Conservation (phyloP, 2,797 vertebrate genomes). For the Anguilla obscura region DNA sequence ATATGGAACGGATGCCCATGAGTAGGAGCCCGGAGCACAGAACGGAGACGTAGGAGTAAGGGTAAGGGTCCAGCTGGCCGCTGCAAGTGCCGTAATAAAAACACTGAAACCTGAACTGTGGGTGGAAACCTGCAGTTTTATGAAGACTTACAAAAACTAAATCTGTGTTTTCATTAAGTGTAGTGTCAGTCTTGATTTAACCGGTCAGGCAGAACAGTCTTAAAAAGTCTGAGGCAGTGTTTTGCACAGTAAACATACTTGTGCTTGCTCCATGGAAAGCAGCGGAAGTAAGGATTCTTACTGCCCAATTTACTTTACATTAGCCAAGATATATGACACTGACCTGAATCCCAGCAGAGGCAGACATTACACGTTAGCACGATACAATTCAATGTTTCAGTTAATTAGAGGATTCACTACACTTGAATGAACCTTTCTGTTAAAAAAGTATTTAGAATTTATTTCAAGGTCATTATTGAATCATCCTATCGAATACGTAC, state of each 20-base stretch:
- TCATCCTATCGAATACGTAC: slow-evolving; percentile 16
- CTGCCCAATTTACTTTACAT: background rate
- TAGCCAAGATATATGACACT: background rate
- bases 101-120: background rate
- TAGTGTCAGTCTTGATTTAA: background rate
- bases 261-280: background rate
- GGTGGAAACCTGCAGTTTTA: background rate
- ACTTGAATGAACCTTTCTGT: slow-evolving; percentile 13
- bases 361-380: background rate
- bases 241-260: background rate
- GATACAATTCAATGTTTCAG: too few species aligned
- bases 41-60: background rate
- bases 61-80: background rate
- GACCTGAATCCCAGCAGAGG: background rate
- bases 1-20: background rate
- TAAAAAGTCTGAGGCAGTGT: background rate
- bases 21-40: background rate
- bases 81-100: background rate
- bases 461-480: slow-evolving; percentile 31
- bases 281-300: background rate
- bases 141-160: background rate
- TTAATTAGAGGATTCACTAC: background rate
- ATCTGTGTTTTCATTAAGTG: background rate
- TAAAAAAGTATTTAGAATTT: background rate
- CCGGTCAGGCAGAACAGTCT: background rate